Base-by-base conservation (phyloP, 2,797 vertebrate species). In the Benthosema pterotum region DNA sequence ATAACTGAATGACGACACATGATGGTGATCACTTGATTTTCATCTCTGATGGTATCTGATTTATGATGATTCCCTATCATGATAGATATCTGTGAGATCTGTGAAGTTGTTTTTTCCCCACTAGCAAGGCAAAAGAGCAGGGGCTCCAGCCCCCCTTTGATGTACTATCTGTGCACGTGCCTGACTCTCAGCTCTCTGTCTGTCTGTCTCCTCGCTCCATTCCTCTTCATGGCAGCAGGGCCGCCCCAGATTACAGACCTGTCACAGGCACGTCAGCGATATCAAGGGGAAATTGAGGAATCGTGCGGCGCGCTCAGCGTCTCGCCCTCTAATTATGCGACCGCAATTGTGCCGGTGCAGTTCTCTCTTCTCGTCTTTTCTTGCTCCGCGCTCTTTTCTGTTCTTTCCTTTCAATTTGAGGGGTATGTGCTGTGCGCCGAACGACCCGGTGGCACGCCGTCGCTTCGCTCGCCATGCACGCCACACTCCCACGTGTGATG, bases 271-370 rank as follows among this genome's bases (percentile, higher is more conserved):
- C 84, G 83, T 82, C 78, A 32, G 80, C 74, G 72, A 32, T 90
- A 92, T 91, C 88, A 88, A 79, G 87, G 79, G 83, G n/a, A n/a
- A 90, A 85, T 85, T 86, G 85, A 82, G 84, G 87, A 88, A 90
- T 90, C 77, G 63, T 79, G 77, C 83, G 78, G 79, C 86, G 89
- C 75, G 86, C 88, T n/a, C 82, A 86, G 58, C 67, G 82, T 76
- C 68, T 79, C 87, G 59, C 89, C 89, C 87, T 93, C 80, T 93
- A 91, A 93, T 94, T 91, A 92, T 88, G 79, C 72, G 61, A 65
- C 28, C 50, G 51, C 86, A 78, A 78, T 86, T 89, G 87, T 78
- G 69, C 56, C 63, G 51, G 28, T 42, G 67, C 58, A 67, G 28
- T 50, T 68, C 74, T 67, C 67, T 53, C 17, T 28, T 38, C 52